Evolutionary conservation across 2,113 vertebrate species (phyloP).

Genomic region (Copsychus sechellarum): DNA sequence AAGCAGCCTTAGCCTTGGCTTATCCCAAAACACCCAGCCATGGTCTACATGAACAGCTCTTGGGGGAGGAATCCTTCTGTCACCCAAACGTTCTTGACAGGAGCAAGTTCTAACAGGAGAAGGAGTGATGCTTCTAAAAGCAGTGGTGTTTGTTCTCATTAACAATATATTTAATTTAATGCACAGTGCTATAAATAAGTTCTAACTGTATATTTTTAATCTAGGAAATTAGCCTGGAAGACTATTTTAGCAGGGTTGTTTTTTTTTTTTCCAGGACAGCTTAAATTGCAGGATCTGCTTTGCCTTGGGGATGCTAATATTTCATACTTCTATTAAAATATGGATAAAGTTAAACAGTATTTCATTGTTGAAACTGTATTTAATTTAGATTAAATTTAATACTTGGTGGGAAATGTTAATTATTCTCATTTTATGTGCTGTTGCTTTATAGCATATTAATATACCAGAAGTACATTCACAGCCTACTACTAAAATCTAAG

Average conservation of each 20-base stretch:
- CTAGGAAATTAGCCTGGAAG: neutral
- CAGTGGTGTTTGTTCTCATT: neutral
- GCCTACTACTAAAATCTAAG: neutral
- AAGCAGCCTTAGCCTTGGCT: neutral
- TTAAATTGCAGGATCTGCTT: neutral
- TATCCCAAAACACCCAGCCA: neutral
- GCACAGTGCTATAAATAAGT: neutral
- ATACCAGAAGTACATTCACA: neutral
- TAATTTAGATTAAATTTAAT: slow-evolving; percentile 6
- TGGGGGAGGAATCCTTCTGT: neutral
- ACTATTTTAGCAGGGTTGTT: neutral
- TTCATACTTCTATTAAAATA: slow-evolving; percentile 16
- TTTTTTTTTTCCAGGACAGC: neutral
- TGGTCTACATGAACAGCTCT: neutral
- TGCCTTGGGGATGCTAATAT: neutral
- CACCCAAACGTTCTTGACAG: neutral
- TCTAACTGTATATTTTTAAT: neutral
- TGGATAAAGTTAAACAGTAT: neutral
- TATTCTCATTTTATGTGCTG: neutral
- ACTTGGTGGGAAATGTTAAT: slow-evolving; percentile 8
- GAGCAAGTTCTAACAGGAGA: neutral
- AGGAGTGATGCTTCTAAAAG: neutral
- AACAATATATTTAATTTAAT: neutral
- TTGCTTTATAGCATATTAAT: neutral
- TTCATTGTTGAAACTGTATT: neutral